Evolutionary conservation across 1,140 invertebrate genomes (phyloP).

Genomic region (Sinonovacula constricta): DNA sequence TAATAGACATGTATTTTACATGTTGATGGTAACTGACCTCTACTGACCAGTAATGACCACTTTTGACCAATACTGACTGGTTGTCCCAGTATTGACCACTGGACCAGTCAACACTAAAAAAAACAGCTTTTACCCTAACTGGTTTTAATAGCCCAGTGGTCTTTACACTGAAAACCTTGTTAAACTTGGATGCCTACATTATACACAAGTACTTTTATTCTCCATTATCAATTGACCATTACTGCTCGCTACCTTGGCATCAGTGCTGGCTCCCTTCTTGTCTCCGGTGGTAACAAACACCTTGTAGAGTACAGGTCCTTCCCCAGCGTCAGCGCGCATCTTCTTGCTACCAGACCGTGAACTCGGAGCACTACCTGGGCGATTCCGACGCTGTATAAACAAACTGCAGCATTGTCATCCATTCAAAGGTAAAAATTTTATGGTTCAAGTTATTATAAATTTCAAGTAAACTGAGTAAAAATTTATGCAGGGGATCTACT

Average conservation of each 20-base stretch:
- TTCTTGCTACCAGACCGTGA: conserved; percentile 35
- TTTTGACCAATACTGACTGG: neutral
- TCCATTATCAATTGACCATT: neutral
- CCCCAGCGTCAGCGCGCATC: conserved; percentile 37
- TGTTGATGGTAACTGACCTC: no score
- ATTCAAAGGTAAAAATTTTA: neutral
- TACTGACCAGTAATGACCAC: no score
- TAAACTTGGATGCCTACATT: no score
- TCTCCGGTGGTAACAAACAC: conserved; percentile 76
- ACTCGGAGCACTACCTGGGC: conserved; percentile 57
- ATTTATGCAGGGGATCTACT: neutral
- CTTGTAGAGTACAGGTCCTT: conserved; percentile 73
- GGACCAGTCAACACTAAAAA: neutral
- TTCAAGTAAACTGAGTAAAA: neutral
- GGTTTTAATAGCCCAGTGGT: no score
- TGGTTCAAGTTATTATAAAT: neutral
- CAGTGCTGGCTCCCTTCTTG: conserved; percentile 74
- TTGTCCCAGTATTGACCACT: neutral
- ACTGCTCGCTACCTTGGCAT: conserved; percentile 69
- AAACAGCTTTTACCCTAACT: neutral
- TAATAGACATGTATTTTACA: no score
- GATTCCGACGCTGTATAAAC: conserved; percentile 3
- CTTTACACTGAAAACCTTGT: no score
- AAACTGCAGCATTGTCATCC: neutral
- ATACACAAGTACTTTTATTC: neutral